Percentiles rank a stretch among this genome's conserved stretches.
These are phyloP conservation scores for Matsumyia berberina DNA, from an alignment of 2,888 invertebrate genomes.

Conservation along the genomic window DNA sequence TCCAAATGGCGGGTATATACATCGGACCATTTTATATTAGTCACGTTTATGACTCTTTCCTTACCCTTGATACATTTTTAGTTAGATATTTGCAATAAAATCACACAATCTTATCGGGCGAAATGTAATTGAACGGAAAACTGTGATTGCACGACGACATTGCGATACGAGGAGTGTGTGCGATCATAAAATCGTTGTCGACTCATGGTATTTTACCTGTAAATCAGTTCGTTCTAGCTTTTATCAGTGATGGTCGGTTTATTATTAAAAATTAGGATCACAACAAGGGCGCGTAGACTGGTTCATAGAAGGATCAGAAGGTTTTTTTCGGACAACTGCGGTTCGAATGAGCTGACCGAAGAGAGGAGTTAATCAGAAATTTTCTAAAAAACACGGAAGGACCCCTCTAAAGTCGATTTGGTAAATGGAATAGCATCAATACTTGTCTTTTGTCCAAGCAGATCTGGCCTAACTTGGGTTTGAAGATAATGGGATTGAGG, in stretches of 20 bases:
- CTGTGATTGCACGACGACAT: constrained; percentile 22
- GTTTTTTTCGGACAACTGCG: too few species aligned
- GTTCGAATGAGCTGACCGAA: too few species aligned
- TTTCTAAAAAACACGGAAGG: too few species aligned
- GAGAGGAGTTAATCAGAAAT: too few species aligned
- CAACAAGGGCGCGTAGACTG: too few species aligned
- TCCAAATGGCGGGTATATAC: neutral
- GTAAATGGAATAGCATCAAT: too few species aligned
- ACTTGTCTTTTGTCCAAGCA: too few species aligned
- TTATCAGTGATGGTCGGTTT: constrained; percentile 7
- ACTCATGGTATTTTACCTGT: constrained; percentile 28
- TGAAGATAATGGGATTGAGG: too few species aligned
- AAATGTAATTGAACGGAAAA: constrained; percentile 32
- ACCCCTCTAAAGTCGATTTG: too few species aligned
- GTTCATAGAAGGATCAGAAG: too few species aligned
- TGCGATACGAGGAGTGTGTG: neutral
- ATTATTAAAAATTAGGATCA: neutral
- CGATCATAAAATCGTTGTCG: constrained; percentile 37
- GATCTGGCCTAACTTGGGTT: too few species aligned
- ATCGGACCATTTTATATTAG: constrained; percentile 11
- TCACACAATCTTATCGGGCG: constrained; percentile 10
- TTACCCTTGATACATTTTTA: neutral
- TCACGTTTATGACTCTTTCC: constrained; percentile 17
- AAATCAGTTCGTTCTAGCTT: constrained; percentile 13
- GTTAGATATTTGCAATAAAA: constrained; percentile 2